Percentiles rank a stretch among this genome's conserved stretches.
phyloP scores from a whole-genome alignment of 2,797 vertebrate species.

The Perdix hodgsoniae region DNA sequence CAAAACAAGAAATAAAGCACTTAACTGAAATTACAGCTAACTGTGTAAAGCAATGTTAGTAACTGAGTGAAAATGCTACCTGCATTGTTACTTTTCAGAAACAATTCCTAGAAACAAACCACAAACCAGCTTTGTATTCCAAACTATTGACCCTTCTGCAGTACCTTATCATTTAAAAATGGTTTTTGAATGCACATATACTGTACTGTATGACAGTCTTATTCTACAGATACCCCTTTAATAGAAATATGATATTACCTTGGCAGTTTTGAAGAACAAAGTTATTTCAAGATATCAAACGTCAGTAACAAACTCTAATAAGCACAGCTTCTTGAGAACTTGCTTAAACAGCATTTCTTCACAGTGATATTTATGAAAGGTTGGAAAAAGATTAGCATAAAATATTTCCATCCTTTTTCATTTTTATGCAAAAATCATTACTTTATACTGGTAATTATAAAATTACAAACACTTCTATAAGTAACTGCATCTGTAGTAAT shows the following conservation, averaged over 20 bases:
- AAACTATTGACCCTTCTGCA: slow-evolving; percentile 76
- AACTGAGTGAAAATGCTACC: slow-evolving; percentile 83
- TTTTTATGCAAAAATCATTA: slow-evolving; percentile 91
- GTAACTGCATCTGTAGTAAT: slow-evolving; percentile 90
- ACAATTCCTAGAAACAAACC: slow-evolving; percentile 73
- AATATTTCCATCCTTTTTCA: slow-evolving; percentile 87
- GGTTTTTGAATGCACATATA: slow-evolving; percentile 81
- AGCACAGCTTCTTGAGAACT: slow-evolving; percentile 87
- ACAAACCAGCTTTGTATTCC: slow-evolving; percentile 63
- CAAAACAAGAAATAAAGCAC: slow-evolving; percentile 75
- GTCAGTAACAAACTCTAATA: slow-evolving; percentile 86
- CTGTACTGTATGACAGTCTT: slow-evolving; percentile 55
- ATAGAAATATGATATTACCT: slow-evolving; percentile 88
- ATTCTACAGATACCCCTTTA: slow-evolving; percentile 74
- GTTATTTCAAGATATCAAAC: slow-evolving; percentile 87
- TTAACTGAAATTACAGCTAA: slow-evolving; percentile 85
- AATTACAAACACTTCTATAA: slow-evolving; percentile 99
- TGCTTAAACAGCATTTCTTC: slow-evolving; percentile 93
- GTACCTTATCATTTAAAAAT: slow-evolving; percentile 79
- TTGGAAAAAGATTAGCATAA: slow-evolving; percentile 86
- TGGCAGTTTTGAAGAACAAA: slow-evolving; percentile 93
- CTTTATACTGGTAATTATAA: slow-evolving; percentile 88
- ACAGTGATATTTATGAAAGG: slow-evolving; percentile 99
- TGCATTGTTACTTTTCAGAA: slow-evolving; percentile 81
- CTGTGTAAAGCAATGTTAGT: slow-evolving; percentile 87